phyloP scores from a whole-genome alignment of 2,888 invertebrate species.

The Anorthoa munda region DNA sequence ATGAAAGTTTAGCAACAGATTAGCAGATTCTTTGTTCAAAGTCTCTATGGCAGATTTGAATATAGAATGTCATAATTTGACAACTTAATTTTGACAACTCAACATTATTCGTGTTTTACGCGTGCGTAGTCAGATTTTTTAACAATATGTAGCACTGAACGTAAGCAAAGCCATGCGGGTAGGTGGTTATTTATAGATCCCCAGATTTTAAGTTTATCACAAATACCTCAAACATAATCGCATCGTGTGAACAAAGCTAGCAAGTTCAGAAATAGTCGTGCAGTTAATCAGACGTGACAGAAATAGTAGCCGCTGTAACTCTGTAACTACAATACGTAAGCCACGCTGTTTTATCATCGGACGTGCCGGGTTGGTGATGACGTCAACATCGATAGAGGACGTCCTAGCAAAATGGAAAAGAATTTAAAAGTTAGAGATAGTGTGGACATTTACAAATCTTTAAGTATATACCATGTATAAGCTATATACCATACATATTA shows the following conservation, averaged over 20 bases:
- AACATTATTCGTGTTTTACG: too few species aligned
- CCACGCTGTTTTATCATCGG: slow-evolving; percentile 36
- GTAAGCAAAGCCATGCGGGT: too few species aligned
- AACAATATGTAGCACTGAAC: too few species aligned
- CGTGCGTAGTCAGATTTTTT: too few species aligned
- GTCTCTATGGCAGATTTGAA: too few species aligned
- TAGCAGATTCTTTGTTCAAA: too few species aligned
- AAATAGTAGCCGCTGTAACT: slow-evolving; percentile 53
- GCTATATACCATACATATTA: too few species aligned
- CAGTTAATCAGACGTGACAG: slow-evolving; percentile 56
- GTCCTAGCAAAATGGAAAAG: not conserved
- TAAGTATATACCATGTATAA: not conserved
- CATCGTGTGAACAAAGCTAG: slow-evolving; percentile 30
- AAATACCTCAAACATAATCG: slow-evolving; percentile 37
- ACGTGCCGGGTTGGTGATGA: slow-evolving; percentile 32
- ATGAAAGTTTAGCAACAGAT: too few species aligned
- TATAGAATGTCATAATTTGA: too few species aligned
- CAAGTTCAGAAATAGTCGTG: slow-evolving; percentile 49
- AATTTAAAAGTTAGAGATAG: not conserved
- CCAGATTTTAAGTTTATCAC: not conserved
- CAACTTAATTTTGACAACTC: too few species aligned
- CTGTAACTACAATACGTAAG: slow-evolving; percentile 49
- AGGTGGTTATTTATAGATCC: not conserved
- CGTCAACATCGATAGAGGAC: slow-evolving; percentile 34
- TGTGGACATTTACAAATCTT: not conserved